Conservation (phyloP, 2,888 invertebrate species). For the Steinernema hermaphroditum region DNA sequence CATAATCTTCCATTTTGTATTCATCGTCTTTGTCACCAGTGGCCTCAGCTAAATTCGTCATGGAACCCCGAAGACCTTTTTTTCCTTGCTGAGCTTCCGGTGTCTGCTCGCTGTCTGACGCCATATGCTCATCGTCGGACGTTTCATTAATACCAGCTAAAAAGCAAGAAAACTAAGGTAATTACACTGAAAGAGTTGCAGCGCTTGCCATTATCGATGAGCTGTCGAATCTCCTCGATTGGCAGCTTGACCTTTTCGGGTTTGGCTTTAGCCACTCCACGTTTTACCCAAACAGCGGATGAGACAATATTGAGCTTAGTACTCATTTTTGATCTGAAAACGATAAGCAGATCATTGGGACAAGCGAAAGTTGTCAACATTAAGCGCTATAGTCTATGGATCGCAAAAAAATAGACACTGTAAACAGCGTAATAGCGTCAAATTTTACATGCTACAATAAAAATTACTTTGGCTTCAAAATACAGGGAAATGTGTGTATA, state of each 20-base stretch:
- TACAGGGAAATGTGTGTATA: too few species aligned
- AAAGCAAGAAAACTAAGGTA: not conserved
- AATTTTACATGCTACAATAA: too few species aligned
- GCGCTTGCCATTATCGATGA: constrained; percentile 38
- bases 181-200: not conserved
- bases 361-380: too few species aligned
- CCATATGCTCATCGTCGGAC: constrained; percentile 46
- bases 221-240: constrained; percentile 49
- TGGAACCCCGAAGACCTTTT: constrained; percentile 17
- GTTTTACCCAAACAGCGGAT: constrained; percentile 55
- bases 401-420: too few species aligned
- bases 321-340: not conserved
- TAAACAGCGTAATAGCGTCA: too few species aligned
- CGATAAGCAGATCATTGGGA: too few species aligned
- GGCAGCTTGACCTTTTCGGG: constrained; percentile 59
- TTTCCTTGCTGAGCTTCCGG: constrained; percentile 35
- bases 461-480: too few species aligned
- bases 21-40: constrained; percentile 28
- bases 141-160: constrained; percentile 38
- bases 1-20: constrained; percentile 39
- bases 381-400: too few species aligned
- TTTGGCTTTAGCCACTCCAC: constrained; percentile 57
- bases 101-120: constrained; percentile 36
- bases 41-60: not conserved
- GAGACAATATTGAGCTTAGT: constrained; percentile 36